Base-by-base conservation (phyloP, 2,888 invertebrate genomes). In the Silvanus unidentatus region DNA sequence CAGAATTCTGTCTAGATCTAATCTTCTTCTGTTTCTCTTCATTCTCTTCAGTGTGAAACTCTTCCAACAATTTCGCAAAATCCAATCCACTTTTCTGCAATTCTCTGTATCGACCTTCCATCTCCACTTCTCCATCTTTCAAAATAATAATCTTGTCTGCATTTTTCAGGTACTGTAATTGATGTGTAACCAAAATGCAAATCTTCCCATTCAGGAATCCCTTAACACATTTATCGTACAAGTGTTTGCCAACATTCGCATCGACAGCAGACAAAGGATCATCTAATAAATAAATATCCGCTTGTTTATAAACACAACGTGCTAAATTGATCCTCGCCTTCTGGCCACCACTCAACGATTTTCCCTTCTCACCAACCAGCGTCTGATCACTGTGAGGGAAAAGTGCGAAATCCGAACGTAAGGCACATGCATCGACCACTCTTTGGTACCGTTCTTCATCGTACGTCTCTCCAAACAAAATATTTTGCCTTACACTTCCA, bases 261-360 rank as follows among this genome's bases (percentile, higher is more conserved):
- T 91, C 91, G 0, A 90, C 88, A 0, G 89, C 88, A 16, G 87
- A 87, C 22, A 90, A 69, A 0, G 90, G 90, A 67, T 91, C 90
- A 59, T 91, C 89, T 39, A 90, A 67, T 16, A 90, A 72, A 61
- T 88, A 89, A 35, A 90, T 77, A 58, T 90, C 88, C 1, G 87
- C 86, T 55, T 84, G 77, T 56, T 80, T 80, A 62, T 89, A 90
- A 40, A 89, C 74, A 6, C 85, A 81, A 58, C 89, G 75, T 0
- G 87, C 88, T 40, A 92, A 73, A 66, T 86, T 88, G 22, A 93
- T 80, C 52, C 92, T 76, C 1, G 90, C 89, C 65, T 82, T 81
- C 70, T 92, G 91, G n/a, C 90, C 90, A 3, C 91, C 91, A 35
- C 88, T 88, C 10, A 93, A 69, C 2, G 84, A 80, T 1, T 85